phyloP scores from a whole-genome alignment of 2,113 vertebrate genomes.

The Rhabdomys dilectus region DNA sequence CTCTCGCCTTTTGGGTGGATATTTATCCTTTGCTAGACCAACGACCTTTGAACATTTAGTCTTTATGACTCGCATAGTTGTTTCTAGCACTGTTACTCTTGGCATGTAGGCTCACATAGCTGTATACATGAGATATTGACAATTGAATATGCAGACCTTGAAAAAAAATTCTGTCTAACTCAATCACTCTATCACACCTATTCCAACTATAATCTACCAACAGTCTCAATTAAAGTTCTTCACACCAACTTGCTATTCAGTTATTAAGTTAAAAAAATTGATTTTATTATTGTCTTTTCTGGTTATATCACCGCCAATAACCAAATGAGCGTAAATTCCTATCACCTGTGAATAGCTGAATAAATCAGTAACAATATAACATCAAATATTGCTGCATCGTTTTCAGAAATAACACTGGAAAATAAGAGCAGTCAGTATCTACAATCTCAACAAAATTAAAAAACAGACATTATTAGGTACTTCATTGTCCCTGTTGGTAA shows the following conservation, averaged over 20 bases:
- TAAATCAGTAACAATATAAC: background rate
- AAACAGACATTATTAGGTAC: background rate
- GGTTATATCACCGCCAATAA: background rate
- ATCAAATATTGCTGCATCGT: background rate
- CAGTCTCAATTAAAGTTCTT: background rate
- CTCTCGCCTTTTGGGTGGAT: background rate
- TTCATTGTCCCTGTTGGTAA: background rate
- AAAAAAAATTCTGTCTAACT: background rate
- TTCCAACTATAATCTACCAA: background rate
- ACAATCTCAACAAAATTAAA: background rate
- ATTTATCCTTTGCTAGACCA: background rate
- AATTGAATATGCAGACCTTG: background rate
- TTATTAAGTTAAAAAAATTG: background rate
- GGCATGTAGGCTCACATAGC: background rate
- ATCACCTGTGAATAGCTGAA: background rate
- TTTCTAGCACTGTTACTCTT: background rate
- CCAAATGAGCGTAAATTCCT: background rate
- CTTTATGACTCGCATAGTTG: background rate
- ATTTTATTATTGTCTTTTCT: background rate
- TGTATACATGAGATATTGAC: background rate
- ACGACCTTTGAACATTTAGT: background rate
- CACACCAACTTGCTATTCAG: background rate
- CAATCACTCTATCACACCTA: background rate
- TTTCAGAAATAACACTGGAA: background rate
- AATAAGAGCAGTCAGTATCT: background rate